Conservation (phyloP, 2,797 vertebrate species). For the Microhierax caerulescens region DNA sequence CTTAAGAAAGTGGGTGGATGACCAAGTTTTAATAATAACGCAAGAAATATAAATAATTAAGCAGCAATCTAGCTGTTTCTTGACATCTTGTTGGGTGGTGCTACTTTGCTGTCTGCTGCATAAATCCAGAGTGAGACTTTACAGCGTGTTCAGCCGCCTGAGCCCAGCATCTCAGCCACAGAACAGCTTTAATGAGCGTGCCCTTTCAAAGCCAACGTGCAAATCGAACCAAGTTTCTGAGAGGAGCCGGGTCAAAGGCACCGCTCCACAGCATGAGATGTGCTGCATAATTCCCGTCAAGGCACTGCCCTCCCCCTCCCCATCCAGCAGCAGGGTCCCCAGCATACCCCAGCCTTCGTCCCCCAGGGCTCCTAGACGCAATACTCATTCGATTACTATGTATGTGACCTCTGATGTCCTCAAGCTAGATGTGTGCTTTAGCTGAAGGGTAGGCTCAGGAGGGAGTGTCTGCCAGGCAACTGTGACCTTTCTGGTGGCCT, state of each 20-base stretch:
- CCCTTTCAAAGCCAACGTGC: background rate
- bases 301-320: background rate
- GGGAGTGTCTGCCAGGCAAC: background rate
- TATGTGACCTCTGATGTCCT: background rate
- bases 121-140: background rate
- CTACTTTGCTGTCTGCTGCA: background rate
- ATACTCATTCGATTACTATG: background rate
- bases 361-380: background rate
- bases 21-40: background rate
- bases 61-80: background rate
- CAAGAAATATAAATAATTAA: background rate
- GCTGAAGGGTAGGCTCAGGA: background rate
- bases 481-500: background rate
- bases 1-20: background rate
- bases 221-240: background rate
- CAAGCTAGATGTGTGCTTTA: background rate
- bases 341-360: background rate
- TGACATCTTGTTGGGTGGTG: background rate
- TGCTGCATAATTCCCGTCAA: background rate
- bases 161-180: background rate
- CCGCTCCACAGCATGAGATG: background rate
- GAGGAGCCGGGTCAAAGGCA: background rate
- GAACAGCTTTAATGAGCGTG: background rate
- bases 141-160: background rate
- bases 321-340: background rate